Percentiles rank a stretch among this genome's conserved stretches.
phyloP scores from a whole-genome alignment of 2,113 vertebrate genomes.

The Odontesthes bonariensis region DNA sequence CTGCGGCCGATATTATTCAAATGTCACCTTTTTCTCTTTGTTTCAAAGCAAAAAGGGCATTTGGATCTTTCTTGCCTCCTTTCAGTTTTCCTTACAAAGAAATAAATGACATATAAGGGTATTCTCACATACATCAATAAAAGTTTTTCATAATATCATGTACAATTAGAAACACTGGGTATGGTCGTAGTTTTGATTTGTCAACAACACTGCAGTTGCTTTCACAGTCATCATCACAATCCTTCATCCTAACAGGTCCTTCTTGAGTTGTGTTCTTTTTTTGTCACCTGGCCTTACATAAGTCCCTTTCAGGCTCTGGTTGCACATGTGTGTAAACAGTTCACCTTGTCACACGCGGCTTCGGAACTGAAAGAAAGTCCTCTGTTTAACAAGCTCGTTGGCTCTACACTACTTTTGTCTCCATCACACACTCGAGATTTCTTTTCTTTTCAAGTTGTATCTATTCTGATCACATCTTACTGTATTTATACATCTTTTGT shows the following conservation, averaged over 20 bases:
- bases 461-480: not conserved
- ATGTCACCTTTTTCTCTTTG: not conserved
- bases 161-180: constrained; percentile 67
- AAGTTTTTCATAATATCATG: constrained; percentile 45
- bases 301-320: constrained; percentile 7
- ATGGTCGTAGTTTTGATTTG: constrained; percentile 29
- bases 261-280: not conserved
- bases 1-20: not conserved
- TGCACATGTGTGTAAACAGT: constrained; percentile 52
- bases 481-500: constrained; percentile 11
- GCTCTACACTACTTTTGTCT: not conserved
- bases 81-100: constrained; percentile 23
- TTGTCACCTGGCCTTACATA: not conserved
- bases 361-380: not conserved
- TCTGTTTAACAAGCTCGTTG: not conserved
- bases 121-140: constrained; percentile 50
- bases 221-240: constrained; percentile 13
- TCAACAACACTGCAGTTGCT: not conserved
- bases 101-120: constrained; percentile 31
- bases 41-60: constrained; percentile 3
- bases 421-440: not conserved
- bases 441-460: not conserved
- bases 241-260: constrained; percentile 38
- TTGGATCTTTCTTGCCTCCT: not conserved
- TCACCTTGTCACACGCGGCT: constrained; percentile 29